Evolutionary conservation across 2,888 invertebrate species (phyloP).

Genomic region (Phasia obesa): DNA sequence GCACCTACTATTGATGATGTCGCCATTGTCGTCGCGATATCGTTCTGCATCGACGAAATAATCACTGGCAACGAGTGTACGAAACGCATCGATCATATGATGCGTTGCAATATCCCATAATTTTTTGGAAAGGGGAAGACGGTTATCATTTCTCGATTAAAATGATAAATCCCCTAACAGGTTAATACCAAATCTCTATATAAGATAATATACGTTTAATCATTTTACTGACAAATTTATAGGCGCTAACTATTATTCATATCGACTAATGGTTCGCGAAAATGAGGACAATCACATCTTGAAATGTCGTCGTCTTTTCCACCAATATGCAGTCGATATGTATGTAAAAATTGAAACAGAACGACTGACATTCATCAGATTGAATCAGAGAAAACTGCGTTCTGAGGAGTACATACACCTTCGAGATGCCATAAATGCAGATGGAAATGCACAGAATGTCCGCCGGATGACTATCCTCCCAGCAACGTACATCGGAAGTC

Average conservation of each 20-base stretch:
- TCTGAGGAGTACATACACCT: conserved; percentile 1
- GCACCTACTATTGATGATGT: too few relatives aligned
- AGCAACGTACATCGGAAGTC: conserved; percentile 43
- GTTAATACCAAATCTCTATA: too few relatives aligned
- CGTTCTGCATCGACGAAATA: too few relatives aligned
- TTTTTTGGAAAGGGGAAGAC: too few relatives aligned
- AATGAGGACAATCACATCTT: conserved; percentile 8
- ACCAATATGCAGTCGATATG: too few relatives aligned
- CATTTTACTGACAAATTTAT: too few relatives aligned
- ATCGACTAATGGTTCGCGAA: conserved; percentile 9
- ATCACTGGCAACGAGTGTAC: too few relatives aligned
- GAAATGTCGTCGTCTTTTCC: too few relatives aligned
- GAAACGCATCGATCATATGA: too few relatives aligned
- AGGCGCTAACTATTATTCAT: not conserved
- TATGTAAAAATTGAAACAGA: conserved; percentile 10
- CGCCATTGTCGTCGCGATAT: too few relatives aligned
- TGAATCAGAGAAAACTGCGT: conserved; percentile 7
- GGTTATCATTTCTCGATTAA: conserved; percentile 5
- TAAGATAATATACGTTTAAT: too few relatives aligned
- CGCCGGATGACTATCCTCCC: conserved; percentile 29
- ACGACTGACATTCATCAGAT: not conserved
- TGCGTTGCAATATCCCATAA: too few relatives aligned
- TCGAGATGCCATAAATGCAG: not conserved
- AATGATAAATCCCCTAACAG: not conserved
- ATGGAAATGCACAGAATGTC: conserved; percentile 8